Evolutionary conservation across 2,888 invertebrate species (phyloP).

Genomic region (Ethmia dodecea): DNA sequence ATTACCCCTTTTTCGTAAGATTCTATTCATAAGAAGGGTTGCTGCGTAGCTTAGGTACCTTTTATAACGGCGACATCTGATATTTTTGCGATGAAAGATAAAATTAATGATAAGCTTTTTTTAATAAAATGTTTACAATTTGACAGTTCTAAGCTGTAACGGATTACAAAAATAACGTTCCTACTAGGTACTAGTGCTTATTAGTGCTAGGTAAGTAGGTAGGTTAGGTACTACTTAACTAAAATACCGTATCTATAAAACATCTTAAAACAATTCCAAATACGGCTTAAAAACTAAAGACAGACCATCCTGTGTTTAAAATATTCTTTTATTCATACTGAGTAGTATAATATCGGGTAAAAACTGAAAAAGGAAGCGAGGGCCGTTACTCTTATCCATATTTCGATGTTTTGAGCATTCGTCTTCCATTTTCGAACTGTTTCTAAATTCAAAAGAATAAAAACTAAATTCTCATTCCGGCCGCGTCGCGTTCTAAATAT

Average conservation of each 20-base stretch:
- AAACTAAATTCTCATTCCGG: slow-evolving; percentile 61
- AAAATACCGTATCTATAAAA: too few relatives aligned
- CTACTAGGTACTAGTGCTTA: too few relatives aligned
- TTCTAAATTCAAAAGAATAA: slow-evolving; percentile 65
- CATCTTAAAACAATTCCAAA: not conserved
- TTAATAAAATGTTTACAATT: too few relatives aligned
- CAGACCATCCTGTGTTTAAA: slow-evolving; percentile 6
- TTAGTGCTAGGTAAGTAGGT: too few relatives aligned
- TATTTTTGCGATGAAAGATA: slow-evolving; percentile 56
- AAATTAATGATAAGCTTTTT: slow-evolving; percentile 29
- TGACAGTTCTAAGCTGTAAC: not conserved
- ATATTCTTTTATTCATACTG: slow-evolving; percentile 27
- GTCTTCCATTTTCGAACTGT: slow-evolving; percentile 59
- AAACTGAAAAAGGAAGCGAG: slow-evolving; percentile 27
- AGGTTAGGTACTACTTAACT: too few relatives aligned
- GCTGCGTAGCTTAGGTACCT: slow-evolving; percentile 24
- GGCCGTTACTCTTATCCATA: slow-evolving; percentile 53
- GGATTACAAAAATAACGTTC: not conserved
- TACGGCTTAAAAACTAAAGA: slow-evolving; percentile 2
- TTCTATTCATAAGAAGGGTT: slow-evolving; percentile 42
- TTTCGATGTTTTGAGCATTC: slow-evolving; percentile 42
- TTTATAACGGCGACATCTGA: slow-evolving; percentile 45
- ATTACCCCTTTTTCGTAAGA: slow-evolving; percentile 45
- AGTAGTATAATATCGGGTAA: slow-evolving; percentile 22
- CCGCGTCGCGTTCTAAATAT: slow-evolving; percentile 72